Evolutionary conservation across 2,888 invertebrate species (phyloP).

Genomic region (Xanthostigma xanthostigma): DNA sequence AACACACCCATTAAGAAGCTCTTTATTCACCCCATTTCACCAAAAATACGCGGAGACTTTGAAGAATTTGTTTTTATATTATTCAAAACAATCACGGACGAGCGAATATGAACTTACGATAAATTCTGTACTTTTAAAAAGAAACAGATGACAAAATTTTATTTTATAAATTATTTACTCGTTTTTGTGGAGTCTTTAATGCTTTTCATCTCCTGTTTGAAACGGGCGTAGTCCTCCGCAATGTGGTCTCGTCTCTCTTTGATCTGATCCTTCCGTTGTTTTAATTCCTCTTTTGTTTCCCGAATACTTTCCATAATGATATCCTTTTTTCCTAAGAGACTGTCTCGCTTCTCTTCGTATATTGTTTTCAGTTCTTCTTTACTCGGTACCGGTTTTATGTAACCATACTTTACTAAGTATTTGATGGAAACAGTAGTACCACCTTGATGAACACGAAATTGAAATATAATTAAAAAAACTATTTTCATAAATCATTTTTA

Average conservation of each 20-base stretch:
- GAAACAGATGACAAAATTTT: conserved; percentile 1
- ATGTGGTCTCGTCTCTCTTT: conserved; percentile 26
- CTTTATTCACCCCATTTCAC: no score
- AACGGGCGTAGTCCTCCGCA: conserved; percentile 36
- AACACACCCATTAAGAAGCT: no score
- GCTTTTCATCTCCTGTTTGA: conserved; percentile 33
- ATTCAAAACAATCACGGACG: no score
- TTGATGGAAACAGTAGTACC: conserved; percentile 77
- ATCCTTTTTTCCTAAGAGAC: conserved; percentile 26
- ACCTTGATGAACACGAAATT: conserved; percentile 30
- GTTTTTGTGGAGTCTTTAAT: conserved; percentile 24
- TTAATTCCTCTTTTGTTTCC: conserved; percentile 36
- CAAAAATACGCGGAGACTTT: no score
- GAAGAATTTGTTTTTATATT: no score
- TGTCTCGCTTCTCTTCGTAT: conserved; percentile 32
- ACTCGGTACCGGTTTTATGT: conserved; percentile 68
- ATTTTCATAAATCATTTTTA: no score
- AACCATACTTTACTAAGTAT: conserved; percentile 62
- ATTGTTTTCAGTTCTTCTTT: conserved; percentile 45
- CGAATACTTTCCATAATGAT: conserved; percentile 44
- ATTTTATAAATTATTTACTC: conserved; percentile 13
- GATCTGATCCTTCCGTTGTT: conserved; percentile 24
- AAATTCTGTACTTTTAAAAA: no score
- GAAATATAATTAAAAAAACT: no score
- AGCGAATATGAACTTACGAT: no score